Conservation (phyloP, 2,113 vertebrate species). For the Hemichromis elongatus region DNA sequence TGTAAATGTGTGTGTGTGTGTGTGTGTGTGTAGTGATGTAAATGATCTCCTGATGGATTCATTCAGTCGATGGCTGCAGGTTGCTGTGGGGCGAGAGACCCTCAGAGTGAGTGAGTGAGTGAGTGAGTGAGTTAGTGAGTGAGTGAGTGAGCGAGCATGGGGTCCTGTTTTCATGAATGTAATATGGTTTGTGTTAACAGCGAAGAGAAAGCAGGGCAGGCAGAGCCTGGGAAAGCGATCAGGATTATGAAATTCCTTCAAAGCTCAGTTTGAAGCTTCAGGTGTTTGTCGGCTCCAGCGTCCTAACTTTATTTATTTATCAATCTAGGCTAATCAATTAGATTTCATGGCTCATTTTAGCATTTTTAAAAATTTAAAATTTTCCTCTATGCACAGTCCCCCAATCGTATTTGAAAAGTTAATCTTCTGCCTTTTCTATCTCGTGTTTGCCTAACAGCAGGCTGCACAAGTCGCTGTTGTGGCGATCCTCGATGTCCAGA, state of each 20-base stretch:
- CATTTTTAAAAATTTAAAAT: background rate
- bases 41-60: constrained; percentile 31
- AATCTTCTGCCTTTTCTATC: background rate
- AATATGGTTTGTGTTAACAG: constrained; percentile 32
- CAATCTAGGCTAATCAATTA: background rate
- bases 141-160: background rate
- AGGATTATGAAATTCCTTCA: background rate
- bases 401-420: background rate
- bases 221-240: background rate
- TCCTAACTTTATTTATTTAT: background rate
- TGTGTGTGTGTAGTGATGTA: background rate
- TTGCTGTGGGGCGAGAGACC: constrained; percentile 20
- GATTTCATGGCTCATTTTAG: background rate
- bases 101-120: background rate
- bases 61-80: constrained; percentile 48
- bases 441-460: background rate
- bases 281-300: background rate
- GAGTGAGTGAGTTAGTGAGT: background rate
- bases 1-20: constrained; percentile 17
- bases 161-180: constrained; percentile 40
- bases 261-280: background rate
- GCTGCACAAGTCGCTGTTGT: background rate
- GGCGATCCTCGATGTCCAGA: background rate
- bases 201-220: background rate
- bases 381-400: background rate